Conservation (phyloP, 2,113 vertebrate genomes). For the Prionailurus viverrinus region DNA sequence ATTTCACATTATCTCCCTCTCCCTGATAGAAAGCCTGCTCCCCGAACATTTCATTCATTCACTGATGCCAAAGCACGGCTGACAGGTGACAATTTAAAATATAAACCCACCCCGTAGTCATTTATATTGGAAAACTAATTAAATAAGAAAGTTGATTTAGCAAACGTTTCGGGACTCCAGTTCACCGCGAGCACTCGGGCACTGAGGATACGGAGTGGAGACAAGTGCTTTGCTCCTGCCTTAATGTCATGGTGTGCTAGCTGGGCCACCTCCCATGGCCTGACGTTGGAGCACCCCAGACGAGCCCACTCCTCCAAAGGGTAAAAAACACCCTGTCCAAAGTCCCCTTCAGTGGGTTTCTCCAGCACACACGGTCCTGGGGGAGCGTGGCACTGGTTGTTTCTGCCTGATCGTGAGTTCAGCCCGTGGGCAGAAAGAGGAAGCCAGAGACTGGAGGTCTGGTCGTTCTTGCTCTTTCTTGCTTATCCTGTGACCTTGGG, state of each 20-base stretch:
- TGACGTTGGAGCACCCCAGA: neutral
- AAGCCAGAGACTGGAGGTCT: neutral
- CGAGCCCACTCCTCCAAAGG: neutral
- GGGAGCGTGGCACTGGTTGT: neutral
- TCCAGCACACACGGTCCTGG: fast-evolving
- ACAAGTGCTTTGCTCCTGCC: neutral
- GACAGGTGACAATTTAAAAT: neutral
- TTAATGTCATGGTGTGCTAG: fast-evolving
- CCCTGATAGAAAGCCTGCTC: neutral
- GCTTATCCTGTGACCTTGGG: neutral
- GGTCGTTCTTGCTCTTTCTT: neutral
- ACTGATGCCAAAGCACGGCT: fast-evolving
- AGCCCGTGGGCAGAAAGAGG: no score
- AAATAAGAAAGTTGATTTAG: neutral
- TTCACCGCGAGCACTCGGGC: neutral
- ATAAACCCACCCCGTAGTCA: neutral
- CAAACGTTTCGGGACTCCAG: neutral
- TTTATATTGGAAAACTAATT: neutral
- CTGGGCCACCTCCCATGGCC: neutral
- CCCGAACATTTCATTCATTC: neutral
- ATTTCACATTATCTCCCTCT: neutral
- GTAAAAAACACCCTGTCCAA: neutral
- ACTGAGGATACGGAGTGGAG: fast-evolving
- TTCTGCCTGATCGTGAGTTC: no score
- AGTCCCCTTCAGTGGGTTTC: no score